Base-by-base conservation (phyloP, 2,888 invertebrate genomes). In the Ochlodes sylvanus region DNA sequence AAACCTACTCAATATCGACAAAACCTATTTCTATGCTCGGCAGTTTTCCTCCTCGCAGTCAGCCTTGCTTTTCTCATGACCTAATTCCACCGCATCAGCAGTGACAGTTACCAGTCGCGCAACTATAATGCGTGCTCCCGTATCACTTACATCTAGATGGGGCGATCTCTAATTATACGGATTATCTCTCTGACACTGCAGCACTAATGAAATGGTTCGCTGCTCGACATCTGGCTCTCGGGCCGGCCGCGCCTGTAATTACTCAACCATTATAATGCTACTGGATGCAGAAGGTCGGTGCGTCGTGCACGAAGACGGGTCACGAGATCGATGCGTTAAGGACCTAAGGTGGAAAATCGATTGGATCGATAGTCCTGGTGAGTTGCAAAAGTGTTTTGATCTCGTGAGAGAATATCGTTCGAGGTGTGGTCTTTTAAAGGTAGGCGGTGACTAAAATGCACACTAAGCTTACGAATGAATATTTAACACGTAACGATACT, bases 281-380 rank as follows among this genome's bases (percentile, higher is more conserved):
- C 90, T 85, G 90, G 81, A 86, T 84, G 79, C 83, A 82, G 81
- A 84, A 83, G 82, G 82, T 79, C 80, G 27, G 32, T 55, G 27
- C 54, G 54, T 63, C 55, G 15, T 32, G 60, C n/a, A 60, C 41
- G 32, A 54, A 44, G 60, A 5, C 44, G 27, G 50, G 52, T 52
- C 52, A 27, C 27, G 38, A 50, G 17, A 32, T 34, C 66, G 19
- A 42, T 65, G 41, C 41, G 34, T 42, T n/a, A 34, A 58, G 50
- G 21, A n/a, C 57, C 41, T 60, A 60, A 52, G 66, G 54, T 66
- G 14, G 42, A 42, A 41, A 17, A 66, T 60, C 41, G 60, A 60
- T 67, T 55, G 44, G 42, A 52, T 32, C 38, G 15, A 14, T 7
- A 12, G 44, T 55, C 27, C 32, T 55, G 63, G 34, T 41, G 15